Conservation (phyloP, 2,113 vertebrate genomes). For the Vombatus ursinus region DNA sequence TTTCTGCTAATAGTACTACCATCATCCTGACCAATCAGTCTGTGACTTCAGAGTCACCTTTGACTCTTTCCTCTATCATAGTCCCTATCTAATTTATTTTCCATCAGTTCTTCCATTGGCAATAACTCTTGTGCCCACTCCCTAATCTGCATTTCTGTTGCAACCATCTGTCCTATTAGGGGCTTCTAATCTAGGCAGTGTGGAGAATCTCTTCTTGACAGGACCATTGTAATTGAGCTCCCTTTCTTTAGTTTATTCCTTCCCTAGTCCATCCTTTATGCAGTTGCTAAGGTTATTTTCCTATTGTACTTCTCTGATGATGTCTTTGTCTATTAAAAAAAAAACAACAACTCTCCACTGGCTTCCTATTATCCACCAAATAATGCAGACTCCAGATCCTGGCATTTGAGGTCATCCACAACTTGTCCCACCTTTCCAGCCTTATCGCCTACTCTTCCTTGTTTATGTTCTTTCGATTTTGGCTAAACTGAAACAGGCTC, state of each 20-base stretch:
- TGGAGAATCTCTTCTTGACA: background rate
- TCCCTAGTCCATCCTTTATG: background rate
- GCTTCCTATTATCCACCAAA: background rate
- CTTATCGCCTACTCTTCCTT: background rate
- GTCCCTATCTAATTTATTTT: background rate
- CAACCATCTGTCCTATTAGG: background rate
- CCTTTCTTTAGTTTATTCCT: background rate
- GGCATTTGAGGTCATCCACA: background rate
- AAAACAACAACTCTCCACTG: background rate
- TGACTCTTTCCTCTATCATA: background rate
- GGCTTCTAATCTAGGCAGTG: background rate
- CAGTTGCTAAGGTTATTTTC: background rate
- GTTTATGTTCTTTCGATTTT: background rate
- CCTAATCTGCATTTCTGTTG: background rate
- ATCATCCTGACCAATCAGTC: background rate
- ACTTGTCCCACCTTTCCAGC: background rate
- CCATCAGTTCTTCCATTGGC: background rate
- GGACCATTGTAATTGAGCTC: background rate
- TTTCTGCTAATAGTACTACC: background rate
- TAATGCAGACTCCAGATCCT: background rate
- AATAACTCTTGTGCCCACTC: background rate
- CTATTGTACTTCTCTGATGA: background rate
- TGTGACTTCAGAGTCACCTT: background rate
- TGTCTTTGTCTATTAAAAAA: background rate
- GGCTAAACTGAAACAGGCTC: background rate